Evolutionary conservation across 1,140 invertebrate genomes (phyloP), one percentile per base, ranked within the genome.

Genomic region (Drosophila malerkotliana): DNA sequence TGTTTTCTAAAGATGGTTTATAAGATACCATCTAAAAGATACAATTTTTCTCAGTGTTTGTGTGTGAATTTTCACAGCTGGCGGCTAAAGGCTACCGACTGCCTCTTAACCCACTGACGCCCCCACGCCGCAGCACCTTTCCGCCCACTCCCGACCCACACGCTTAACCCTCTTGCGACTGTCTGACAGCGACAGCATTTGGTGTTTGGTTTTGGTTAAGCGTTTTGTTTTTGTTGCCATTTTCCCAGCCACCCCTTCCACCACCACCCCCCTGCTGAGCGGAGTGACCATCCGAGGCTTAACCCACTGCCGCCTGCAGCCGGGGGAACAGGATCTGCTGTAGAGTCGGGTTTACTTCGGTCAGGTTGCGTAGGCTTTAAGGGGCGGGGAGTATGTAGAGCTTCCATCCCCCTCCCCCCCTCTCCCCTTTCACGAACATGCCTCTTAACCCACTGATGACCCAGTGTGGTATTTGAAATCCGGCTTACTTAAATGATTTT

Each of bases 41-140:
- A 12, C 7, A 8, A 15, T 59, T 59, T 54, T n/a, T 45, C 32
- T 32, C 41, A 26, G 45, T 79, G 67, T 66, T 41, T 58, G 72
- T 84, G 72, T 84, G 80, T 61, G 81, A 84, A 84, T 67, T 79
- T 84, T 79, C 73, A 60, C 80, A 84, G 76, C 80, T 84, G 79
- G 48, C 77, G 61, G 53, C 53, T 52, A 41, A n/a, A n/a, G 37
- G 10, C 14, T 44, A 12, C 48, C 48, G 58, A 58, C 77, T 51
- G 2, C 44, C 44, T 55, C 57, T 32, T 55, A 49, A 52, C 63
- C 58, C 72, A 58, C 34, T 53, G 41, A 18, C 68, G 12, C 60
- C 57, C 21, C 41, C 24, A 21, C 2, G 21, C 21, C 21, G 21
- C 21, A 3, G 21, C 21, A 21, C 21, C 21, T 3, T 3, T 3